Evolutionary conservation across 2,113 vertebrate species (phyloP), one percentile per base, ranked within the genome.

Genomic region (Oostethus manadensis): DNA sequence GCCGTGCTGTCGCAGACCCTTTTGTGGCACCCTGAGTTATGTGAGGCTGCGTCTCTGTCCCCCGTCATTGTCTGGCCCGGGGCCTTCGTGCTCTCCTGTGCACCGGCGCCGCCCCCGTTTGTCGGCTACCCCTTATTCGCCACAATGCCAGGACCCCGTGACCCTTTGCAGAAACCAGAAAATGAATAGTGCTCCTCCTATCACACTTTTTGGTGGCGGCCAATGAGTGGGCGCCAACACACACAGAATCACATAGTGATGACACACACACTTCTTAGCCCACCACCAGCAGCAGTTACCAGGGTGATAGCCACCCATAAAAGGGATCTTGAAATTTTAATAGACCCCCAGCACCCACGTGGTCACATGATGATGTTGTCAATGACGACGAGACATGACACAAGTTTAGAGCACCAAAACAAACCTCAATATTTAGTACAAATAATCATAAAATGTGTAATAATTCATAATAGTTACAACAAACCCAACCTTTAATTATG

Each of bases 1-100:
- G 73, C 65, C 18, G 66, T 57, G 70, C 76, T 86, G 83, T 82
- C 76, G 29, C 48, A 6, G 72, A 49, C 43, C 78, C 79, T 77
- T 88, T 89, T 88, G 85, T 88, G 42, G 47, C 13, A 50, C 47
- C 14, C 70, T 84, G 79, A 89, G 81, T 85, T 85, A 86, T 88
- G 87, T 84, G 80, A 70, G 78, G 51, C 84, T 76, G 78, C 77
- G 81, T 87, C 86, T 82, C 77, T 76, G 58, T 74, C 74, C 65
- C 69, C 66, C 17, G 70, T 73, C 84, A 88, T 89, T 88, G 87
- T 89, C 71, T 68, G 60, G 51, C 64, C 70, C 29, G 69, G 49
- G 74, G 74, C 83, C 77, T 82, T 79, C 65, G 18, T 79, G 73
- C 80, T 78, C 84, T 83, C 85, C 84, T 59, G 82, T 20, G 42